Evolutionary conservation across 2,888 invertebrate species (phyloP), one percentile per base, ranked within the genome.

Genomic region (Erynnis tages): DNA sequence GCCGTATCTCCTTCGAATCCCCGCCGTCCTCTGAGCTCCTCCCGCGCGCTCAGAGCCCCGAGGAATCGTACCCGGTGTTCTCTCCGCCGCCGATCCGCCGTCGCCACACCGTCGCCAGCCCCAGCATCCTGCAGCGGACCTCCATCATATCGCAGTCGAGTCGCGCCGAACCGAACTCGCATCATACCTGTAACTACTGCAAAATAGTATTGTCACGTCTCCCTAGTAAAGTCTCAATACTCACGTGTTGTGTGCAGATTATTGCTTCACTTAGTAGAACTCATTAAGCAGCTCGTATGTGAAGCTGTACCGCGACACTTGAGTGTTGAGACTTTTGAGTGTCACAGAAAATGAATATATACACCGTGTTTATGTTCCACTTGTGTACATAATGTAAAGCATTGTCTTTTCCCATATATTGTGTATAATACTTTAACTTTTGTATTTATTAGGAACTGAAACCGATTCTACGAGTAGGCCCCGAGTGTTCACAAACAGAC

Each of bases 141-240:
- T 96, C 96, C 54, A 89, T 95, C 73, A 91, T 94, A 73, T 94
- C 95, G 60, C 93, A 93, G 71, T 93, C 94, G 60, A 94, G 95
- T 59, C 92, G 94, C 70, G 94, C 93, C 63, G 88, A 87, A 61
- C 92, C 92, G 52, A 89, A 91, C 70, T 96, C 96, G 65, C 97
- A 97, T 91, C 97, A 97, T 80, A 96, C 96, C 91, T 97, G 97
- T 97, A 97, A 94, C 75, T 89, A 77, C 84, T 35, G 8, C 10
- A 23, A 16, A n/a, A 25, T 6, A 14, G 10, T 46, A 7, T 10
- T 23, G 16, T 7, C 23, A 1, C 11, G 4, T 16, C 21, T 25
- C 16, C 3, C 10, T n/a, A 21, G 32, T 11, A 30, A 38, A 30
- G 48, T 48, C 16, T 38, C 21, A 21, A 40, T 40, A 30, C n/a